Conservation (phyloP, 2,888 invertebrate genomes). For the Dolichopus griseipennis region DNA sequence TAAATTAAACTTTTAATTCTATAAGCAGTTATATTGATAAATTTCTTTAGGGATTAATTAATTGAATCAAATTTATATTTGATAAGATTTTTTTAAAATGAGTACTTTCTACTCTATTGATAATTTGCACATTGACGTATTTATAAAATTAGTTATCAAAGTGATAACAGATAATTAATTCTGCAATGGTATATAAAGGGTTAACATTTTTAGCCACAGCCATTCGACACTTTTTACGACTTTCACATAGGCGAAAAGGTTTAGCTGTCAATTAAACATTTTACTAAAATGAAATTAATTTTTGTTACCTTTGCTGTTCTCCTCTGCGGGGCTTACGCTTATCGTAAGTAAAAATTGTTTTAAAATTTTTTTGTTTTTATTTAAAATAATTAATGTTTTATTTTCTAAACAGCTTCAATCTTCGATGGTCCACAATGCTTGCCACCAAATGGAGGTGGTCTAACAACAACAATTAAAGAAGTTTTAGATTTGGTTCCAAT, state of each 20-base stretch:
- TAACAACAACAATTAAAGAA: constrained; percentile 17
- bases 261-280: background rate
- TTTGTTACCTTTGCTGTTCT: background rate
- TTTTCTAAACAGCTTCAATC: background rate
- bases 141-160: too few species aligned
- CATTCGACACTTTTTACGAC: background rate
- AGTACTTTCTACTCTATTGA: too few species aligned
- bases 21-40: too few species aligned
- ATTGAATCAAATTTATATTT: too few species aligned
- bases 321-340: background rate
- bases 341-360: background rate
- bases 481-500: constrained; percentile 15
- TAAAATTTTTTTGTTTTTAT: too few species aligned
- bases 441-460: constrained; percentile 20
- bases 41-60: too few species aligned
- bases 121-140: too few species aligned
- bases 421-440: constrained; percentile 17
- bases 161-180: too few species aligned
- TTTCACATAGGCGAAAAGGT: background rate
- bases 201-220: background rate
- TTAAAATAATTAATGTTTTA: background rate
- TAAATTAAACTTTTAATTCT: too few species aligned
- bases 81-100: too few species aligned
- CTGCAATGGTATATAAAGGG: background rate
- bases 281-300: background rate